Evolutionary conservation across 2,797 vertebrate species (phyloP), one percentile per base, ranked within the genome.

Genomic region (Bucorvus abyssinicus): DNA sequence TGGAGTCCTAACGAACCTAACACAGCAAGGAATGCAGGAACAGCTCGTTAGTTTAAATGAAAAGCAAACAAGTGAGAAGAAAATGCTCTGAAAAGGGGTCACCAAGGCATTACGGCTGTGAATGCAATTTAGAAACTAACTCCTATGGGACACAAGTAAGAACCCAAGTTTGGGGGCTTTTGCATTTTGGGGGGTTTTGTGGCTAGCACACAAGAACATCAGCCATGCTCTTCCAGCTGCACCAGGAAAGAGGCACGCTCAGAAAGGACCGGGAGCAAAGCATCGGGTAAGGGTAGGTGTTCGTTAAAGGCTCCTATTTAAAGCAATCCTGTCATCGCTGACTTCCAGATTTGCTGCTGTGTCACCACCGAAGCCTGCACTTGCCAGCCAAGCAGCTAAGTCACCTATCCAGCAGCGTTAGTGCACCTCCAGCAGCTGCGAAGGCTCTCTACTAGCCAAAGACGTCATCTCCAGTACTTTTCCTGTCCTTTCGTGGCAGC

Each of bases 1-100:
- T 38, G 20, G 69, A 84, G 84, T 93, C 96, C 93, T 61, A 95
- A 89, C 47, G 53, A 92, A 89, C 95, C 91, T 95, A 80, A 94
- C 53, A 63, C 13, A 12, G 83, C 89, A 95, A 95, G 86, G 81
- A 83, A 90, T 60, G 89, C 52, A 97, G 89, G 87, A 94, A 91
- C 40, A 94, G 85, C 49, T 95, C 89, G 88, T 85, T 92, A 88
- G 84, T 87, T 96, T 82, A 70, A 89, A 71, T 90, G 63, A 89
- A 94, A 97, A 92, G 90, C 70, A 86, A 93, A 82, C 76, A 94
- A 83, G 47, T 4, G 12, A 50, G 56, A 45, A 83, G 22, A 71
- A 92, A 92, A 69, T 3, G 9, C 26, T 87, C 59, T 52, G 64
- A 80, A 68, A 84, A 80, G 9, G 23, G 76, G 64, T 53, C 67